Evolutionary conservation across 2,888 invertebrate genomes (phyloP).

Genomic region (Mesoligia furuncula): DNA sequence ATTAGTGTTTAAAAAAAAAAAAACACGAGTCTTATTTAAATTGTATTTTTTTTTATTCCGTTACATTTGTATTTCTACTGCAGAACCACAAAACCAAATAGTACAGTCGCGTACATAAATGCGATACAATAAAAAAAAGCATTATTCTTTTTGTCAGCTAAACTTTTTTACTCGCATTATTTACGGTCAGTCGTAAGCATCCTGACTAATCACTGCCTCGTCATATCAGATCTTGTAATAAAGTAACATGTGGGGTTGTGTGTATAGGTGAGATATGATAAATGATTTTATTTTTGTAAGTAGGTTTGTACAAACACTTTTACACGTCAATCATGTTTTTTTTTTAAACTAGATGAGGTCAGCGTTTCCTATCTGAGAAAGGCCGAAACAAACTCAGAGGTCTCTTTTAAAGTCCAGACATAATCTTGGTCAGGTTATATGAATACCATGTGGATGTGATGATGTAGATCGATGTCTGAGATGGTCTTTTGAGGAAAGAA

Average conservation of each 20-base stretch:
- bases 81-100: slow-evolving; percentile 58
- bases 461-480: too few relatives aligned
- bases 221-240: slow-evolving; percentile 64
- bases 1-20: not conserved
- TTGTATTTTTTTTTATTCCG: not conserved
- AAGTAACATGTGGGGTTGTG: slow-evolving; percentile 14
- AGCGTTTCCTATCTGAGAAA: too few relatives aligned
- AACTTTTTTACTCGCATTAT: slow-evolving; percentile 78
- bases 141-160: slow-evolving; percentile 76
- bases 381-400: too few relatives aligned
- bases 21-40: not conserved
- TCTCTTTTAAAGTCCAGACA: too few relatives aligned
- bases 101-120: slow-evolving; percentile 74
- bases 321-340: too few relatives aligned
- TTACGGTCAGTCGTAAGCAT: slow-evolving; percentile 83
- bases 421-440: too few relatives aligned
- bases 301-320: too few relatives aligned
- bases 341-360: too few relatives aligned
- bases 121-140: slow-evolving; percentile 82
- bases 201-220: slow-evolving; percentile 82
- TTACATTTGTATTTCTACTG: not conserved
- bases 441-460: too few relatives aligned
- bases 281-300: too few relatives aligned
- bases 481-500: too few relatives aligned
- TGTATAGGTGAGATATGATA: not conserved